A percentile compares a stretch with the other conserved stretches of the same genome.
Conservation (phyloP, 2,113 vertebrate species). For the Chamaea fasciata region DNA sequence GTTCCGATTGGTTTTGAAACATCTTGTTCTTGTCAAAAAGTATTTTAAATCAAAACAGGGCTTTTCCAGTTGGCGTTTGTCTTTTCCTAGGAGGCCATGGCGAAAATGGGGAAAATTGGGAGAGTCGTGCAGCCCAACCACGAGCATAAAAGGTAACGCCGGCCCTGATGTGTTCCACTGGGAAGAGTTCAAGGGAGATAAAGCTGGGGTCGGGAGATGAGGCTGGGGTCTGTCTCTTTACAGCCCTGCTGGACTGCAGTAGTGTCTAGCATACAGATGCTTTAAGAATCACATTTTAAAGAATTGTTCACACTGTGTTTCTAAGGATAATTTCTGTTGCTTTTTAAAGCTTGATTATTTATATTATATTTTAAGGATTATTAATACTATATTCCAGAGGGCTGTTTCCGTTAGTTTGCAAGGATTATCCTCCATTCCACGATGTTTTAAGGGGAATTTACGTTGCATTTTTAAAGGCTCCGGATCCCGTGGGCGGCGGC, state of each 20-base stretch:
- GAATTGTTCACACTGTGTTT: too few species aligned
- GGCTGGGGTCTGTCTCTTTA: not conserved
- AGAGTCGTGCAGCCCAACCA: slow-evolving; percentile 79
- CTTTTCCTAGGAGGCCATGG: slow-evolving; percentile 88
- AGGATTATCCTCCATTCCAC: accelerated
- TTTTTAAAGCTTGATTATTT: not conserved
- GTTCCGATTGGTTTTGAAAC: slow-evolving; percentile 50
- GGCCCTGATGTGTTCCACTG: not conserved
- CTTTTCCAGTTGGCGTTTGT: slow-evolving; percentile 48
- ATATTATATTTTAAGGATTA: accelerated
- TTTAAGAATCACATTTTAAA: not conserved
- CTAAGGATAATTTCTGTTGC: not conserved
- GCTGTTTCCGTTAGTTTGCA: accelerated
- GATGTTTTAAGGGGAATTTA: not conserved
- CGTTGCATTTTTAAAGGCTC: accelerated
- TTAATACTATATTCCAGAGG: accelerated
- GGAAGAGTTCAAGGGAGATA: not conserved
- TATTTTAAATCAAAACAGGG: slow-evolving; percentile 61
- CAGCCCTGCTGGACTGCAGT: not conserved
- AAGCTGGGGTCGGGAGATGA: not conserved
- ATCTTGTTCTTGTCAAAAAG: slow-evolving; percentile 59
- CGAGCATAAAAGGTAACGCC: slow-evolving; percentile 78
- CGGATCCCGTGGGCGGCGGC: not conserved
- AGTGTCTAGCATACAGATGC: not conserved
- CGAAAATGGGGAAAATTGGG: slow-evolving; percentile 88